Base-by-base conservation (phyloP, 2,888 invertebrate genomes). In the Melolontha melolontha region DNA sequence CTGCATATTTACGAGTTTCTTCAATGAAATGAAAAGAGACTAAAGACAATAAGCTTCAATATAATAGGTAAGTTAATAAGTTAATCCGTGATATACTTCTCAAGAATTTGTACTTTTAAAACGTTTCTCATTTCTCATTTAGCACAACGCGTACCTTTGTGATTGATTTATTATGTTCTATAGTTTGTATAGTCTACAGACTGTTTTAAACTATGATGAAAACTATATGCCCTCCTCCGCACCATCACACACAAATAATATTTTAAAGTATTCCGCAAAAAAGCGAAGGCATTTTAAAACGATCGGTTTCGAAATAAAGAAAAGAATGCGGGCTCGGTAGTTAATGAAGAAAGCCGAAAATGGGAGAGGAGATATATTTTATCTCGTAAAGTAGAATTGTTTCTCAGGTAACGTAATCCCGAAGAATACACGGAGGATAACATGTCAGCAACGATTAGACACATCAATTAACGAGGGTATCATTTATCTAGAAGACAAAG, bases 391-490 rank as follows among this genome's bases (percentile, higher is more conserved):
- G 68, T 64, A 49, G 68, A 68, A 69, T 69, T 69, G 69, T 69
- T 67, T 67, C 67, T 65, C 70, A 72, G 72, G 72, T 72, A 72
- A 72, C 70, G 70, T 71, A 73, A 72, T 70, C 72, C 72, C 54
- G 63, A 65, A 68, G 70, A 72, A 72, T 70, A 72, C 72, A 70
- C 67, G 70, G 72, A 44, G 69, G 72, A 72, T 74, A 73, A 73
- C 72, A 71, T 71, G 74, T 74, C 74, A 71, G 71, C 72, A 69
- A 67, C 74, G 73, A 74, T 74, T 74, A 74, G 71, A 74, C 73
- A 73, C 73, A 72, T 73, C 73, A 72, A 74, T 74, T 74, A 74
- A 72, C 73, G 42, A 70, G 64, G 34, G 67, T 67, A 72, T 72
- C 72, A 74, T 74, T 74, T 74, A 73, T 74, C 74, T 71, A 67